Conservation (phyloP, 2,113 vertebrate species). For the Myxocyprinus asiaticus region DNA sequence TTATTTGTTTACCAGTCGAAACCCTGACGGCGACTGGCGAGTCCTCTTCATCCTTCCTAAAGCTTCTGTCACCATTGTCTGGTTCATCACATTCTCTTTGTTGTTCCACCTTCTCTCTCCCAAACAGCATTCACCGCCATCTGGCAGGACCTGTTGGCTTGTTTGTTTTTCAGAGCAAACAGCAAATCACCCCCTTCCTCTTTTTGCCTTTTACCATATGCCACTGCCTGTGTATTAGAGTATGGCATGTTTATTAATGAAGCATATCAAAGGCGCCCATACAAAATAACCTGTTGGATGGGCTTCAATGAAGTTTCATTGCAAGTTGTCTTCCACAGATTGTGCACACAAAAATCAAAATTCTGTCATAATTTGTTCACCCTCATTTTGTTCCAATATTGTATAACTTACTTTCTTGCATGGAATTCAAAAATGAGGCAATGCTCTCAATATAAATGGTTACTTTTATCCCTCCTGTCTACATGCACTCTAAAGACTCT, state of each 20-base stretch:
- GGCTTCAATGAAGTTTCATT: constrained; percentile 4
- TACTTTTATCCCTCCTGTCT: too few relatives aligned
- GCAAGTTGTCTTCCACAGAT: background rate
- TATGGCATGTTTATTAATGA: constrained; percentile 96
- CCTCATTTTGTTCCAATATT: too few relatives aligned
- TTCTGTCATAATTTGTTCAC: too few relatives aligned
- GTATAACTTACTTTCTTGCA: too few relatives aligned
- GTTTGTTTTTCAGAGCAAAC: constrained; percentile 99
- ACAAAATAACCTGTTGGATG: constrained; percentile 32
- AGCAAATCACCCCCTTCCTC: constrained; percentile 97
- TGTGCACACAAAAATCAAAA: too few relatives aligned
- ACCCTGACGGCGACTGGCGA: constrained; percentile 70
- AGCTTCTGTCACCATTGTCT: constrained; percentile 58
- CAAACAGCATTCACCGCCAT: constrained; percentile 81
- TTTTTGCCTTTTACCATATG: constrained; percentile 96
- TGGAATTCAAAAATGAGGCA: too few relatives aligned
- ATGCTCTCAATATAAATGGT: too few relatives aligned
- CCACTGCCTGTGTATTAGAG: constrained; percentile 90
- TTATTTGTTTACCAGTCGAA: constrained; percentile 73
- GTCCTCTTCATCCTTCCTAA: constrained; percentile 71
- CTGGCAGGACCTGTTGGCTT: constrained; percentile 98
- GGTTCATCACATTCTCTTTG: constrained; percentile 15
- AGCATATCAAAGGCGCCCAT: constrained; percentile 85
- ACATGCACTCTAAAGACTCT: too few relatives aligned
- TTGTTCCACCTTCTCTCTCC: constrained; percentile 2